Percentiles rank a stretch among this genome's conserved stretches.
Conservation (phyloP, 2,113 vertebrate species). For the Crotalus viridis region DNA sequence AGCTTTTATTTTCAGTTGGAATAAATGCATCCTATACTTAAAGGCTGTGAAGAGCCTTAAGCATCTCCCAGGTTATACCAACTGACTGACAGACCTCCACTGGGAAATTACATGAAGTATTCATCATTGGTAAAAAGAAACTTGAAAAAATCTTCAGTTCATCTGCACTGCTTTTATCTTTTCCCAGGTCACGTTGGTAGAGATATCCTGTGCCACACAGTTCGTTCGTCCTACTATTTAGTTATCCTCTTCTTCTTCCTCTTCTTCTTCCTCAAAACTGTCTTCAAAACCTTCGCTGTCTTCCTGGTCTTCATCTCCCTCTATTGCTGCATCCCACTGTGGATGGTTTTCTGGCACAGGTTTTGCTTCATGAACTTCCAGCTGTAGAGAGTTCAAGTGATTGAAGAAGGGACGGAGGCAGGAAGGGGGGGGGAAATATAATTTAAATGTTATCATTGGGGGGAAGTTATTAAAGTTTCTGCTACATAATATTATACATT, state of each 20-base stretch:
- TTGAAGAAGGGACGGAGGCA: neutral
- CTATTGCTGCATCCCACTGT: slow-evolving; percentile 96
- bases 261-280: slow-evolving; percentile 95
- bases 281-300: slow-evolving; percentile 99
- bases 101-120: slow-evolving; percentile 67
- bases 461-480: neutral
- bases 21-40: slow-evolving; percentile 69
- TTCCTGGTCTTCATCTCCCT: slow-evolving; percentile 97
- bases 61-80: slow-evolving; percentile 64
- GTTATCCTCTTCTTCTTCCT: slow-evolving; percentile 81
- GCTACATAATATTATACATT: neutral
- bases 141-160: slow-evolving; percentile 65
- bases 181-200: slow-evolving; percentile 68
- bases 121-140: slow-evolving; percentile 71
- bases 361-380: slow-evolving; percentile 98
- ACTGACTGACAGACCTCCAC: slow-evolving; percentile 62
- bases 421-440: neutral
- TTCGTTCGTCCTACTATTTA: slow-evolving; percentile 60
- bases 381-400: slow-evolving; percentile 62
- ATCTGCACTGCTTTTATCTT: slow-evolving; percentile 65
- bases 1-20: slow-evolving; percentile 74
- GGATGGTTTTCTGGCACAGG: slow-evolving; percentile 96
- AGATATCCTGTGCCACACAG: slow-evolving; percentile 59
- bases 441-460: neutral
- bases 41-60: slow-evolving; percentile 67